Base-by-base conservation (phyloP, 2,888 invertebrate genomes). In the Andrena fulva region DNA sequence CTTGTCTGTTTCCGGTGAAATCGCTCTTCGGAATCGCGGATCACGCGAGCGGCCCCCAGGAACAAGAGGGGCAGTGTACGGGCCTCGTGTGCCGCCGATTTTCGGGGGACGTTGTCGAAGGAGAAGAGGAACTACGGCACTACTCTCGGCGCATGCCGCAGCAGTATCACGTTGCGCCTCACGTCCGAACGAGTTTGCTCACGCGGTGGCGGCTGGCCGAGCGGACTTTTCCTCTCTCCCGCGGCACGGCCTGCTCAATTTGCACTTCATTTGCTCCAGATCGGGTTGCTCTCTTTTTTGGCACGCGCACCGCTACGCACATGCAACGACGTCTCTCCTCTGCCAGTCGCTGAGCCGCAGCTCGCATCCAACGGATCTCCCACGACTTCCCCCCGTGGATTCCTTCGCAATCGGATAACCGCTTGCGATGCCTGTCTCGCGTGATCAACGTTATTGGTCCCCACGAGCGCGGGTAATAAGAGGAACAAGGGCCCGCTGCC, bases 191-290 rank as follows among this genome's bases (percentile, higher is more conserved):
- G 91, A 90, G 89, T 91, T 91, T 87, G 74, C 79, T 80, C 82
- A 66, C 71, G 74, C 73, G 76, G 74, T 54, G 29, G 59, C 31
- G 74, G 27, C 75, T 84, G 82, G 63, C 70, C 82, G 84, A 84
- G 72, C 78, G 80, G 87, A 89, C 87, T 89, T 90, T 87, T 85
- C 76, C 87, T 85, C 85, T 89, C 88, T 87, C 69, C 31, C 86
- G 88, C 85, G 88, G 88, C 85, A 79, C 81, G 74, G 85, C 91
- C 89, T 90, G 86, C 89, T 91, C 92, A 91, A 93, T 93, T 93
- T 92, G 93, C 93, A 93, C 93, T 93, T 92, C 91, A 91, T 91
- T 93, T 93, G 91, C 89, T 91, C 91, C 91, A 91, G 89, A 92
- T 93, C 92, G 88, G 87, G 89, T 93, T 93, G 90, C 93, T 86